These are phyloP conservation scores for Euphonia xanthogaster DNA, from an alignment of 2,797 vertebrate genomes.

Conservation along the genomic window DNA sequence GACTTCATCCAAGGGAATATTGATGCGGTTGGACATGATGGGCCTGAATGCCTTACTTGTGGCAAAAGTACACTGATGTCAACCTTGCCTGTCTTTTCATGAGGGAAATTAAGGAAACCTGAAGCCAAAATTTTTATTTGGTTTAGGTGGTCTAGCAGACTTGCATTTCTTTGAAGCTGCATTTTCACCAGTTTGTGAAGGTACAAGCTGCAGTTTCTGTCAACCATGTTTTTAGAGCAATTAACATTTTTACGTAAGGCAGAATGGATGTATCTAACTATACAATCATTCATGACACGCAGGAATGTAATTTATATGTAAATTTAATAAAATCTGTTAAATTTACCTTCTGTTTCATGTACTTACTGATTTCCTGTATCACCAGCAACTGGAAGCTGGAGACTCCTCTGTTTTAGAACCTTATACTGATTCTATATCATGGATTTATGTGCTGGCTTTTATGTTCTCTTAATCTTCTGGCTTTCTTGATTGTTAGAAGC, in stretches of 20 bases:
- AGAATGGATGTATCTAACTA: not conserved
- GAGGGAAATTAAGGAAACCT: not conserved
- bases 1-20: not conserved
- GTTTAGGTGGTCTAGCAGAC: not conserved
- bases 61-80: not conserved
- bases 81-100: not conserved
- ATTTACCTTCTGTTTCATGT: not conserved
- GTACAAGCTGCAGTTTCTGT: not conserved
- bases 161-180: not conserved
- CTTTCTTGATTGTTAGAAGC: not conserved
- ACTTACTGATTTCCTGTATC: not conserved
- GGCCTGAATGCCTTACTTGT: not conserved
- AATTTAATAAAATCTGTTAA: slow-evolving; percentile 12
- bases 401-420: not conserved
- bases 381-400: not conserved
- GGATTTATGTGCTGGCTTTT: not conserved
- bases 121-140: not conserved
- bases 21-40: fast-evolving
- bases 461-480: not conserved
- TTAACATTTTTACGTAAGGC: not conserved
- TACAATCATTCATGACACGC: not conserved
- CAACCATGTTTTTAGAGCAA: not conserved
- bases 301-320: not conserved
- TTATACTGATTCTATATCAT: not conserved
- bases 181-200: not conserved